phyloP scores from a whole-genome alignment of 2,113 vertebrate species.

The Aldabrachelys gigantea region DNA sequence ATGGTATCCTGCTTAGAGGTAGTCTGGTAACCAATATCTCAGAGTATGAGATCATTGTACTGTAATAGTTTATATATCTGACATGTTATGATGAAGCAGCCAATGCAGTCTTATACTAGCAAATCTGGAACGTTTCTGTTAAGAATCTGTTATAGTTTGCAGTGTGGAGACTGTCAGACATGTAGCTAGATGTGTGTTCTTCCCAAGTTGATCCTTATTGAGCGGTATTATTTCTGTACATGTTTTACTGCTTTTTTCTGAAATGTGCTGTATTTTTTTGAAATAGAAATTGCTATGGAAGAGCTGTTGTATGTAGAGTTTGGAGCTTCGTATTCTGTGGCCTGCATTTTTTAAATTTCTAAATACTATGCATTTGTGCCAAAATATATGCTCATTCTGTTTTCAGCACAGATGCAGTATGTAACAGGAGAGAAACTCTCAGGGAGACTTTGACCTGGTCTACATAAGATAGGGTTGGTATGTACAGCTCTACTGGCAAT shows the following conservation, averaged over 20 bases:
- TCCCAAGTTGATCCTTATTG: slow-evolving; percentile 2
- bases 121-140: background rate
- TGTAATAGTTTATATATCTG: background rate
- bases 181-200: background rate
- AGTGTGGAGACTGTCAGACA: background rate
- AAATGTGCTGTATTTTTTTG: background rate
- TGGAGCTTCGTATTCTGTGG: background rate
- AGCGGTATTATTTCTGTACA: background rate
- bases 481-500: background rate
- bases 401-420: background rate
- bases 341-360: background rate
- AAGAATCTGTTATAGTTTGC: background rate
- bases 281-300: background rate
- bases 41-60: background rate
- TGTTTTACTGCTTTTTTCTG: background rate
- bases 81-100: background rate
- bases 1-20: background rate
- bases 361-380: background rate
- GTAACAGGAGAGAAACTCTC: background rate
- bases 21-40: background rate
- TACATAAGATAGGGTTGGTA: background rate
- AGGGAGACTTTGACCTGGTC: background rate
- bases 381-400: background rate
- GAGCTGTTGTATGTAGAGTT: rapidly evolving
- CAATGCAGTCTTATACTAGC: background rate